These are phyloP conservation scores for Argyrosomus japonicus DNA, from an alignment of 2,113 vertebrate species.

Conservation along the genomic window DNA sequence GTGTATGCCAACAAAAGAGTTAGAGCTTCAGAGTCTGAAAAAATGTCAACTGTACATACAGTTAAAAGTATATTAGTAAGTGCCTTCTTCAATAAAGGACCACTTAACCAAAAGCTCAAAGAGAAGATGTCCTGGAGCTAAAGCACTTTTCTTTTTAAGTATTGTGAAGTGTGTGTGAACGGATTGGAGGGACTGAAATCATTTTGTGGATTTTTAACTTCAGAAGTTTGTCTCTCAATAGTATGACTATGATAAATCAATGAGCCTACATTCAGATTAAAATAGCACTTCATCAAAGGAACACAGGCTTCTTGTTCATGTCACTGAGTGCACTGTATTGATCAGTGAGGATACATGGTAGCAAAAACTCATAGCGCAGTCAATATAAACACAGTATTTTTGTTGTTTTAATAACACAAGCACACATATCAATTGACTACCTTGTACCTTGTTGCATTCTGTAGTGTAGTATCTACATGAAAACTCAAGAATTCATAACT, in stretches of 20 bases:
- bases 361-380: neutral
- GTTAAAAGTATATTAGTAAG: conserved; percentile 6
- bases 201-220: neutral
- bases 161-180: neutral
- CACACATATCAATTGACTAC: too few relatives aligned
- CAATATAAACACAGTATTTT: too few relatives aligned
- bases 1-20: conserved; percentile 8
- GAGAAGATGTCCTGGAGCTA: neutral
- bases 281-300: neutral
- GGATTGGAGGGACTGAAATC: neutral
- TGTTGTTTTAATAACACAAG: neutral
- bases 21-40: neutral
- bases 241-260: neutral
- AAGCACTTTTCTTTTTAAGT: neutral
- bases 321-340: neutral
- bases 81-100: conserved; percentile 4
- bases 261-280: neutral
- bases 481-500: neutral
- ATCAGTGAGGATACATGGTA: neutral
- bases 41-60: neutral
- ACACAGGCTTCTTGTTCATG: neutral
- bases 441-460: neutral
- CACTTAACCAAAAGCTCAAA: neutral
- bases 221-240: neutral
- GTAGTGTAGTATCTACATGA: neutral